A percentile compares a stretch with the other conserved stretches of the same genome.
Conservation (phyloP, 2,113 vertebrate genomes). For the Ivindomyrus marchei region DNA sequence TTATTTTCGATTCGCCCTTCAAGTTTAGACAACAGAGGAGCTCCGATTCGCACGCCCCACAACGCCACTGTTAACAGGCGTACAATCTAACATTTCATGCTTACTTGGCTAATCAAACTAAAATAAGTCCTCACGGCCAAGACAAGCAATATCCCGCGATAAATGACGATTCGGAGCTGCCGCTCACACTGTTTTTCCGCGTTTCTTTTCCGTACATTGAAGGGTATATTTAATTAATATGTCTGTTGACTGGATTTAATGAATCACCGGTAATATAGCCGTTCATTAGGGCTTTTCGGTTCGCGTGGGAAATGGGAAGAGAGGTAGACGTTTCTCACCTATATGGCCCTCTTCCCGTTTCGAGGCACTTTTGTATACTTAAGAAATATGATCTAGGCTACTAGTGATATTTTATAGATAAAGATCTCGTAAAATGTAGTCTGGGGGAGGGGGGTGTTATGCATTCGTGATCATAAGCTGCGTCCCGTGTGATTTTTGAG, state of each 20-base stretch:
- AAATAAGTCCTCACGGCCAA: constrained; percentile 12
- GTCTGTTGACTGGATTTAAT: constrained; percentile 13
- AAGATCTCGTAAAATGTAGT: constrained; percentile 37
- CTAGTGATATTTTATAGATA: constrained; percentile 36
- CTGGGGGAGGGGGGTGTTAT: constrained; percentile 44
- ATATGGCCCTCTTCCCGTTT: constrained; percentile 15
- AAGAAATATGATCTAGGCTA: constrained; percentile 36
- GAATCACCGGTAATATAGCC: neutral
- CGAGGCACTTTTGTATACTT: constrained; percentile 23
- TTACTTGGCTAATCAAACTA: constrained; percentile 20
- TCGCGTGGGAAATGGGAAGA: neutral
- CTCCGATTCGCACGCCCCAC: neutral
- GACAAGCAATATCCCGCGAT: neutral
- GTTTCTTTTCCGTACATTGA: neutral
- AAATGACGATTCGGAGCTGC: neutral
- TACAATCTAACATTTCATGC: constrained; percentile 27
- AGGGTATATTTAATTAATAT: neutral
- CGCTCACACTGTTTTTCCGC: neutral
- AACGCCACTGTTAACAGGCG: constrained; percentile 18
- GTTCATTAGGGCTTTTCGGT: neutral
- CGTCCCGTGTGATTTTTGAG: constrained; percentile 20
- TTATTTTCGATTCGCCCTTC: constrained; percentile 42
- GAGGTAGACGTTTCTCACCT: constrained; percentile 2
- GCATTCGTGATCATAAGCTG: constrained; percentile 36
- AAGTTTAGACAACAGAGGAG: constrained; percentile 50